phyloP scores from a whole-genome alignment of 2,113 vertebrate genomes.

The rat (Rattus norvegicus) region GRCr8 NC_086021.1:87937001-87937500 shows the following conservation, averaged over 20 bases:
- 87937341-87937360: background rate
- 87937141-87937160: background rate
- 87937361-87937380: background rate
- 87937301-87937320: background rate
- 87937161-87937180: background rate
- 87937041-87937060: background rate
- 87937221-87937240: background rate
- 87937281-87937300: background rate
- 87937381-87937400: too few species aligned
- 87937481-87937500: background rate
- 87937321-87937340: background rate
- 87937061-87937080: background rate
- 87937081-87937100: background rate
- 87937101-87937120: background rate
- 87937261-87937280: background rate
- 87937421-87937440: background rate
- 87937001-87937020: background rate
- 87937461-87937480: background rate
- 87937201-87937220: background rate
- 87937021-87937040: background rate
- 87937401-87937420: background rate
- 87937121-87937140: background rate
- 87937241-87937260: background rate
- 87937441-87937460: background rate
- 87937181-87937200: background rate